Percentiles rank a stretch among this genome's conserved stretches.
Conservation (phyloP, 2,113 vertebrate genomes). For the Caloenas nicobarica region DNA sequence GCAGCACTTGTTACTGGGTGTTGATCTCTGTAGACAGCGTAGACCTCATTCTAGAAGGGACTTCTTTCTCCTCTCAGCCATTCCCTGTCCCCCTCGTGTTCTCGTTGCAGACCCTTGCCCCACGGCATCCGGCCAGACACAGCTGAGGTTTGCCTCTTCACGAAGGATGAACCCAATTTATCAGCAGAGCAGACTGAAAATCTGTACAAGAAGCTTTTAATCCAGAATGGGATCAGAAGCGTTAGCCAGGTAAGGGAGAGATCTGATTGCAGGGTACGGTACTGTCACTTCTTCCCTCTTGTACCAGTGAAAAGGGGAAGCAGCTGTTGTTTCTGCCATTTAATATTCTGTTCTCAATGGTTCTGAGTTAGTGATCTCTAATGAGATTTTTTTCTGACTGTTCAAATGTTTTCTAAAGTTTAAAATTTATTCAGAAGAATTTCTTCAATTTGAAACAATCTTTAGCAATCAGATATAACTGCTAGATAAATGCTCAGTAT, state of each 20-base stretch:
- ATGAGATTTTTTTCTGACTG: not conserved
- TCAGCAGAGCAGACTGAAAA: slow-evolving; percentile 85
- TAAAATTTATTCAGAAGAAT: not conserved
- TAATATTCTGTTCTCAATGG: not conserved
- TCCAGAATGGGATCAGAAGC: slow-evolving; percentile 76
- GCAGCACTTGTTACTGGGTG: not conserved
- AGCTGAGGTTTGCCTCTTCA: slow-evolving; percentile 90
- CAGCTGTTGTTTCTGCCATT: not conserved
- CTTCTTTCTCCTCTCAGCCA: accelerated
- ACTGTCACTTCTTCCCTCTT: not conserved
- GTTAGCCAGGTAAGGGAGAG: slow-evolving; percentile 79
- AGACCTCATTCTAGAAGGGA: not conserved
- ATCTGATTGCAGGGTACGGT: too few species aligned
- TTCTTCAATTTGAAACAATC: not conserved
- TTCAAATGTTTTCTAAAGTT: not conserved
- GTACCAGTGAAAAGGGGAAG: not conserved
- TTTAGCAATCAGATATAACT: not conserved
- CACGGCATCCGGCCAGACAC: slow-evolving; percentile 79
- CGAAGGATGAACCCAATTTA: slow-evolving; percentile 81
- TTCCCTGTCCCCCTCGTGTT: not conserved
- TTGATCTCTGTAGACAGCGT: not conserved
- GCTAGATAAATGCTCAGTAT: not conserved
- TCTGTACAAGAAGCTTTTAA: slow-evolving; percentile 86
- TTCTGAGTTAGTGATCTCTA: not conserved
- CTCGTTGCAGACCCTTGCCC: slow-evolving; percentile 79